phyloP scores from a whole-genome alignment of 2,113 vertebrate species.

The Mobula birostris region DNA sequence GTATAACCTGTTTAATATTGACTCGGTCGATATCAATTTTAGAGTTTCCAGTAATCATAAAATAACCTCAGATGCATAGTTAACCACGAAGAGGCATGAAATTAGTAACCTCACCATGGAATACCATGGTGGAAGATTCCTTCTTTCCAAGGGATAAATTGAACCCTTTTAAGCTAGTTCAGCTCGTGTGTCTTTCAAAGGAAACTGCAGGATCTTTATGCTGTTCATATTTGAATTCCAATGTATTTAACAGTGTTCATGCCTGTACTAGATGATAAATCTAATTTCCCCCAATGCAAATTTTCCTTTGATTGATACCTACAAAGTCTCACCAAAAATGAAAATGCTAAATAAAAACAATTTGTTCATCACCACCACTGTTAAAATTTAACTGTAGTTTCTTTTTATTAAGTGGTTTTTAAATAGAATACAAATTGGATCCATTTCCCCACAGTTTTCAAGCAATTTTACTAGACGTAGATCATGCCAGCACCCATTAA shows the following conservation, averaged over 20 bases:
- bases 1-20: background rate
- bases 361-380: background rate
- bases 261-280: background rate
- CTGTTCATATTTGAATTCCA: background rate
- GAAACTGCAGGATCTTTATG: background rate
- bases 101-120: background rate
- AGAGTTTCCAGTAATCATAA: background rate
- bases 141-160: background rate
- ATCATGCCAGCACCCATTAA: too few relatives aligned
- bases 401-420: too few relatives aligned
- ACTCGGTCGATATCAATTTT: background rate
- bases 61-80: background rate
- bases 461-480: too few relatives aligned
- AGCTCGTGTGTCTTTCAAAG: background rate
- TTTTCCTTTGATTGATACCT: background rate
- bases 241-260: background rate
- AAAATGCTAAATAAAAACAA: background rate
- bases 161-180: background rate
- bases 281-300: background rate
- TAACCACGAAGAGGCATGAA: background rate
- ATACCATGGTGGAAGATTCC: background rate
- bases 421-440: too few relatives aligned
- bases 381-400: background rate
- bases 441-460: too few relatives aligned
- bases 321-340: background rate